Percentiles rank a stretch among this genome's conserved stretches.
Conservation (phyloP, 2,888 invertebrate genomes). For the Panorpa germanica region DNA sequence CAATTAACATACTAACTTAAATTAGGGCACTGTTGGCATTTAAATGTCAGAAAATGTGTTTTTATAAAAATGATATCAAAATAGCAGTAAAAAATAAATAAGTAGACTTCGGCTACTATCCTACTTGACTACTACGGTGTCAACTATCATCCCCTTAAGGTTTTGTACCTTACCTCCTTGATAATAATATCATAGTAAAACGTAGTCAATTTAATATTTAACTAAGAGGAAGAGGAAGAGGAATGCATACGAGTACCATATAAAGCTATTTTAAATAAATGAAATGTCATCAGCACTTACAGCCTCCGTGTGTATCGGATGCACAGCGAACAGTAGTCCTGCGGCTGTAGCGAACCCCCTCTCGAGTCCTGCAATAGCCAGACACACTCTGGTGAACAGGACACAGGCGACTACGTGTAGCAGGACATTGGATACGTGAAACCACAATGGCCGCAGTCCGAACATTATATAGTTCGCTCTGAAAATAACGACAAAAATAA, state of each 20-base stretch:
- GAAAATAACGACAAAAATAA: constrained; percentile 23
- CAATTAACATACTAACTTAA: too few species aligned
- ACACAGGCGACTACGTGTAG: constrained; percentile 58
- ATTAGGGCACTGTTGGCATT: too few species aligned
- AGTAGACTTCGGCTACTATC: too few species aligned
- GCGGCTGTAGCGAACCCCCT: constrained; percentile 52
- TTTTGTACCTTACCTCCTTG: neutral
- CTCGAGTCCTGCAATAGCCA: constrained; percentile 44
- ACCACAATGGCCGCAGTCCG: constrained; percentile 54
- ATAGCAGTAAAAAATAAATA: too few species aligned
- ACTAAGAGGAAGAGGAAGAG: too few species aligned
- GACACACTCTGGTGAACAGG: constrained; percentile 48
- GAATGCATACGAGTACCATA: too few species aligned
- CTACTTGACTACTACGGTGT: too few species aligned
- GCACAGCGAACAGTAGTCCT: constrained; percentile 62
- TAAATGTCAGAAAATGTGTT: too few species aligned
- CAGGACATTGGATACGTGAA: constrained; percentile 59
- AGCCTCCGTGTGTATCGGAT: constrained; percentile 80
- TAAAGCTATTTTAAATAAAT: too few species aligned
- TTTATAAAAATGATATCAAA: too few species aligned
- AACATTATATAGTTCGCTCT: constrained; percentile 57
- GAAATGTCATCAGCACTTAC: constrained; percentile 33
- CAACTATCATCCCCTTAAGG: too few species aligned
- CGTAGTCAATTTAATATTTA: neutral
- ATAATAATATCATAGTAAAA: neutral